These are phyloP conservation scores for Clarias pachynema DNA, from an alignment of 2,797 vertebrate species.

Conservation along the genomic window DNA sequence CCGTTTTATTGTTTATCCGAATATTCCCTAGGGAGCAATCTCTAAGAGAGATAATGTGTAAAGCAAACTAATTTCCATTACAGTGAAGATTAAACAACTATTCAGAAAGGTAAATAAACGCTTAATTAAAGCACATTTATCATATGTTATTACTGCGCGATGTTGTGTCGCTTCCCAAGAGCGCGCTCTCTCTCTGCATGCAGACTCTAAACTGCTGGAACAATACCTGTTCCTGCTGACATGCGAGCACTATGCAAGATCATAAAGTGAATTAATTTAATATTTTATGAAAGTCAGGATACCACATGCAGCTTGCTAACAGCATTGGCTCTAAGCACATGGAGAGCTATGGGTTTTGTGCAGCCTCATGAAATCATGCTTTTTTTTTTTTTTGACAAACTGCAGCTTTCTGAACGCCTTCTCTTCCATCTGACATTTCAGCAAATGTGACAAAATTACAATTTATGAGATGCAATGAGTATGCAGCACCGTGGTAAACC, in stretches of 20 bases:
- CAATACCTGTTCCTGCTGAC: conserved; percentile 33
- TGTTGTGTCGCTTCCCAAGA: neutral
- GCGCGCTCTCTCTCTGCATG: neutral
- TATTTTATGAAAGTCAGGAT: conserved; percentile 23
- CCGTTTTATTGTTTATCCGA: neutral
- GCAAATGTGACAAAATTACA: conserved; percentile 18
- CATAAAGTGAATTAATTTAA: conserved; percentile 30
- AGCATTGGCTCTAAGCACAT: conserved; percentile 12
- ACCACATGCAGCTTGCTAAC: neutral
- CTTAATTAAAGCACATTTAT: conserved; percentile 34
- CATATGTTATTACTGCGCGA: conserved; percentile 9
- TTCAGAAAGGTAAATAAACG: conserved; percentile 14
- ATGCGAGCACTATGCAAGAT: neutral
- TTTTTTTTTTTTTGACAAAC: neutral
- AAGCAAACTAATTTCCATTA: neutral
- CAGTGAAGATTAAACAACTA: neutral
- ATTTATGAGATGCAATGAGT: conserved; percentile 17
- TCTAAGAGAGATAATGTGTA: neutral
- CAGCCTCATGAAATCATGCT: conserved; percentile 10
- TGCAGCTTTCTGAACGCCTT: neutral
- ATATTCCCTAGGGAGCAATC: neutral
- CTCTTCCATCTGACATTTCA: conserved; percentile 15
- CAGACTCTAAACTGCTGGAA: neutral
- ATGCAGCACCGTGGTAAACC: neutral
- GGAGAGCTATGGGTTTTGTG: conserved; percentile 5